A percentile compares a stretch with the other conserved stretches of the same genome.
Conservation (phyloP, 2,113 vertebrate genomes). For the Pseudonaja textilis region DNA sequence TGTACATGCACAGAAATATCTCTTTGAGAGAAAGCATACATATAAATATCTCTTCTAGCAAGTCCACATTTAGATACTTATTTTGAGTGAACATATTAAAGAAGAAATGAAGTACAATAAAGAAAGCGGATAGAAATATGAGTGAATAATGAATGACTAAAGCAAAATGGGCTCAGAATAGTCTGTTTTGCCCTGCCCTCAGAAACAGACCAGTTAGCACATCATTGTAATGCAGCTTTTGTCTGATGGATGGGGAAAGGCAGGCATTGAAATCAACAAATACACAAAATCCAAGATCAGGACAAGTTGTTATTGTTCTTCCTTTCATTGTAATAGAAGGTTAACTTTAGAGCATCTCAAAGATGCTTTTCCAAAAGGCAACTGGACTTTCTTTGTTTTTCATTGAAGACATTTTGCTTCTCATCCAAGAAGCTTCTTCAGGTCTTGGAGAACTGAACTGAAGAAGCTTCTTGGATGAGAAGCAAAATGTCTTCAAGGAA, state of each 20-base stretch:
- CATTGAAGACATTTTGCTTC: background rate
- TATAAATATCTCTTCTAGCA: background rate
- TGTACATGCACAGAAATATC: background rate
- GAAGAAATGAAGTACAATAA: background rate
- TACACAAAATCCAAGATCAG: background rate
- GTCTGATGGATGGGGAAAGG: background rate
- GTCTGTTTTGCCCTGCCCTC: background rate
- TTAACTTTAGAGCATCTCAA: too few relatives aligned
- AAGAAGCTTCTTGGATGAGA: background rate
- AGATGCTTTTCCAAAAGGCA: background rate
- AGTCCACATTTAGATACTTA: background rate
- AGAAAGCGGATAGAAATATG: background rate
- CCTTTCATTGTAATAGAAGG: background rate
- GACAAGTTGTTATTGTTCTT: background rate
- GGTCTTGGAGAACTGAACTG: too few relatives aligned
- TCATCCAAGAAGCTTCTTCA: too few relatives aligned
- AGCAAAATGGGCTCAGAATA: background rate
- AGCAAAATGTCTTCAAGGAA: background rate
- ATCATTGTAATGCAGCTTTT: background rate
- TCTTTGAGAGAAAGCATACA: background rate
- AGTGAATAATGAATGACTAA: background rate
- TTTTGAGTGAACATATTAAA: background rate
- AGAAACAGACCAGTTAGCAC: background rate
- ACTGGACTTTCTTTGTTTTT: background rate
- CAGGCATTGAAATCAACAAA: background rate